A percentile compares a stretch with the other conserved stretches of the same genome.
Conservation (phyloP, 1,140 invertebrate genomes). For the Heliconius nattereri region DNA sequence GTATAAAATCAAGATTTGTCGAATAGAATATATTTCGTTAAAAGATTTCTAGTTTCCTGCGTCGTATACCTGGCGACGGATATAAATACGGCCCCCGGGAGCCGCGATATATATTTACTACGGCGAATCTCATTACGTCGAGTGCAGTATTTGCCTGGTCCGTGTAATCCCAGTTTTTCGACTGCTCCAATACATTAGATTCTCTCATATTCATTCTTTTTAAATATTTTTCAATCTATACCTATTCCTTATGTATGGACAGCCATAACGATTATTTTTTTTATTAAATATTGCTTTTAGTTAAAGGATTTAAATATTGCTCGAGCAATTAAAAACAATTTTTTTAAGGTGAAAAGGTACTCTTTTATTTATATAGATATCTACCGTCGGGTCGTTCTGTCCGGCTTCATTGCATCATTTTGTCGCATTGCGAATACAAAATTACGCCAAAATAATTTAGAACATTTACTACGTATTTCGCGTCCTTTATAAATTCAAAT, state of each 20-base stretch:
- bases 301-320: no score
- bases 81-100: slow-evolving; percentile 31
- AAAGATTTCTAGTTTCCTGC: slow-evolving; percentile 24
- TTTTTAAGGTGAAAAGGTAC: no score
- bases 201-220: not conserved
- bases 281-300: no score
- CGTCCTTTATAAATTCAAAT: not conserved
- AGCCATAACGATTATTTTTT: not conserved
- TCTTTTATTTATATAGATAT: not conserved
- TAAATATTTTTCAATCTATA: not conserved
- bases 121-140: slow-evolving; percentile 34
- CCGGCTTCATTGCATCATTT: slow-evolving; percentile 42
- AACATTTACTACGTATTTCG: not conserved
- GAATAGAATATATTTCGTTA: not conserved
- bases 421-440: slow-evolving; percentile 39
- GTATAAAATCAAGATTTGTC: not conserved
- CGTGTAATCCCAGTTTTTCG: not conserved
- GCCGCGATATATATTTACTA: slow-evolving; percentile 27
- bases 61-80: slow-evolving; percentile 28
- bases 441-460: slow-evolving; percentile 29
- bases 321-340: no score
- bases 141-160: slow-evolving; percentile 21
- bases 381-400: not conserved
- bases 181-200: not conserved
- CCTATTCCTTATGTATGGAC: not conserved